phyloP scores from a whole-genome alignment of 2,888 invertebrate genomes.

The Acanthosoma haemorrhoidale region DNA sequence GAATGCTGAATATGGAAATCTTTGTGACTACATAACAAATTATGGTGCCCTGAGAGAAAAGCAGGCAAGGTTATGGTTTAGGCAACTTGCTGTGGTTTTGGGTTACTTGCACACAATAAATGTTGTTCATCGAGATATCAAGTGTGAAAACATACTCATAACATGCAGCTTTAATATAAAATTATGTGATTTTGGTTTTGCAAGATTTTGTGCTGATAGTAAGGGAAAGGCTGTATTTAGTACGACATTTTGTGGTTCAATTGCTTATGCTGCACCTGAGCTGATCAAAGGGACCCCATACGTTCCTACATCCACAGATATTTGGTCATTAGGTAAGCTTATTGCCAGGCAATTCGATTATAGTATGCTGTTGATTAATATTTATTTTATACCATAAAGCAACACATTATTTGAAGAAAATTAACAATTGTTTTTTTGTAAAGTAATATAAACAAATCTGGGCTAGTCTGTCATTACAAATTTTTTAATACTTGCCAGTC shows the following conservation, averaged over 20 bases:
- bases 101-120: constrained; percentile 68
- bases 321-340: constrained; percentile 68
- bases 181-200: constrained; percentile 78
- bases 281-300: constrained; percentile 69
- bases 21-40: constrained; percentile 64
- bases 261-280: constrained; percentile 86
- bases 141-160: constrained; percentile 74
- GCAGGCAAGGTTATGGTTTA: constrained; percentile 64
- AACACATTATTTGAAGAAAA: too few relatives aligned
- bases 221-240: constrained; percentile 54
- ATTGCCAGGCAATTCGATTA: too few relatives aligned
- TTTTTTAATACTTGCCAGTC: too few relatives aligned
- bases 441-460: too few relatives aligned
- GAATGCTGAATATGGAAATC: constrained; percentile 70
- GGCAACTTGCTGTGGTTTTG: constrained; percentile 62
- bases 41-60: constrained; percentile 63
- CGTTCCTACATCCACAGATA: constrained; percentile 64
- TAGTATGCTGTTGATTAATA: too few relatives aligned
- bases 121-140: constrained; percentile 73
- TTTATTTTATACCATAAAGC: too few relatives aligned
- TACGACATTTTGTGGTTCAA: constrained; percentile 77
- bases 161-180: constrained; percentile 71
- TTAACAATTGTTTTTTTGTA: too few relatives aligned
- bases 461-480: too few relatives aligned
- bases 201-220: constrained; percentile 44